Percentiles rank a stretch among this genome's conserved stretches.
These are phyloP conservation scores for Chrysogorgia sp. DNA, from an alignment of 92 coral and sea anemone genomes.

Conservation along the genomic window DNA sequence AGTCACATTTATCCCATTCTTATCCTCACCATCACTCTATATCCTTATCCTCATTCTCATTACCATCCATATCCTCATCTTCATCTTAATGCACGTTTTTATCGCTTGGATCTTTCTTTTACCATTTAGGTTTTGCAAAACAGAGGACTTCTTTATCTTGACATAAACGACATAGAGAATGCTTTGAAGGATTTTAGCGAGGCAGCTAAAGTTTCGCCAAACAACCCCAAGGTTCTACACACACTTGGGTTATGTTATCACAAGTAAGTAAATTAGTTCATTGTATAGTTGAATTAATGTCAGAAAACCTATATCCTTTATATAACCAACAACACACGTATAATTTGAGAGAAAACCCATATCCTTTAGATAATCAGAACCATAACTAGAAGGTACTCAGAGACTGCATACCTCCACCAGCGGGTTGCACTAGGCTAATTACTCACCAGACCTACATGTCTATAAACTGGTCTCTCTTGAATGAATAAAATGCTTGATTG, in stretches of 20 bases:
- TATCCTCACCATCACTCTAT: background rate
- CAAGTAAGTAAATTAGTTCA: conserved; percentile 67
- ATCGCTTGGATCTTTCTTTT: background rate
- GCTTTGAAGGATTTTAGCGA: conserved; percentile 87
- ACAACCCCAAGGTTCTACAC: conserved; percentile 83
- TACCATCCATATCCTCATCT: too few relatives aligned
- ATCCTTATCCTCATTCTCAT: too few relatives aligned
- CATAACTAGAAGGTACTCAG: too few relatives aligned
- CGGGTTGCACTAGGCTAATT: too few relatives aligned
- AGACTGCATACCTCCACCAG: too few relatives aligned
- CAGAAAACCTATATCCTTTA: background rate
- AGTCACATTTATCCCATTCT: background rate
- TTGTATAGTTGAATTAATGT: too few relatives aligned
- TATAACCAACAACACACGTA: background rate
- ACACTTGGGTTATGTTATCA: conserved; percentile 94
- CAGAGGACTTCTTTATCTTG: conserved; percentile 89
- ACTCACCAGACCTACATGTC: too few relatives aligned
- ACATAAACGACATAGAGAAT: conserved; percentile 85
- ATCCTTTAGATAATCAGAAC: too few relatives aligned
- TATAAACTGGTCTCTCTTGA: too few relatives aligned
- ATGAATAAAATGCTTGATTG: too few relatives aligned
- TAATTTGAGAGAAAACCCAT: too few relatives aligned
- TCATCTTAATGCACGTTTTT: background rate
- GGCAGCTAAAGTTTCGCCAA: conserved; percentile 81
- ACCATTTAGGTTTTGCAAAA: conserved; percentile 80